Base-by-base conservation (phyloP, 2,888 invertebrate genomes). In the Cephus spinipes region DNA sequence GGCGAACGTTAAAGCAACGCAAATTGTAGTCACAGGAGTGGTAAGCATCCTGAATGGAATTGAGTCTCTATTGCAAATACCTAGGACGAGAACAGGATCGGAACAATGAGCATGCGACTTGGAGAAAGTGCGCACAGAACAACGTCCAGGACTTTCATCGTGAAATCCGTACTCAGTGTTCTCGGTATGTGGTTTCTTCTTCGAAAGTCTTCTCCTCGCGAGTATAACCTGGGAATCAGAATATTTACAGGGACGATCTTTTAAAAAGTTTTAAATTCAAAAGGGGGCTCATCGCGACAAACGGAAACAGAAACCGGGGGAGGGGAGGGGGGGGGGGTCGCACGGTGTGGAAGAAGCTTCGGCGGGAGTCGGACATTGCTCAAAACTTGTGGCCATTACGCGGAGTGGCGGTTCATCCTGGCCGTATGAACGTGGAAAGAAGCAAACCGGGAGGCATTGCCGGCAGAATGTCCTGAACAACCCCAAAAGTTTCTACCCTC, bases 331-430 rank as follows among this genome's bases (percentile, higher is more conserved):
- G 34, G 34, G 11, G 31, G 71, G 32, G 73, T 36, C 40, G 40
- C 40, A 15, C 40, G 40, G 15, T 40, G 15, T 40, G 36, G 55
- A 68, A 68, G 81, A 34, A 74, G 76, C 79, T 76, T 75, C 73
- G 34, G 77, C 69, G 55, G 71, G 78, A 68, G 74, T 83, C 83
- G 87, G 85, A 83, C 86, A 85, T 85, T 83, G 86, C 85, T 87
- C 85, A 86, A 87, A 88, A 88, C 85, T 87, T 86, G 84, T 76
- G 83, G 82, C 85, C 85, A 84, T 87, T 85, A 86, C 85, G 83
- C 77, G 69, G 85, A 83, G 84, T 81, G 81, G 83, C 81, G 85
- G 79, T 74, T 81, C 75, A 77, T 76, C 69, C 69, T 30, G 15
- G 69, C 32, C 69, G 69, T 32, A 32, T 31, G 69, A 69, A 69